Evolutionary conservation across 2,888 invertebrate genomes (phyloP).

Genomic region (Mesorhabditis belari): DNA sequence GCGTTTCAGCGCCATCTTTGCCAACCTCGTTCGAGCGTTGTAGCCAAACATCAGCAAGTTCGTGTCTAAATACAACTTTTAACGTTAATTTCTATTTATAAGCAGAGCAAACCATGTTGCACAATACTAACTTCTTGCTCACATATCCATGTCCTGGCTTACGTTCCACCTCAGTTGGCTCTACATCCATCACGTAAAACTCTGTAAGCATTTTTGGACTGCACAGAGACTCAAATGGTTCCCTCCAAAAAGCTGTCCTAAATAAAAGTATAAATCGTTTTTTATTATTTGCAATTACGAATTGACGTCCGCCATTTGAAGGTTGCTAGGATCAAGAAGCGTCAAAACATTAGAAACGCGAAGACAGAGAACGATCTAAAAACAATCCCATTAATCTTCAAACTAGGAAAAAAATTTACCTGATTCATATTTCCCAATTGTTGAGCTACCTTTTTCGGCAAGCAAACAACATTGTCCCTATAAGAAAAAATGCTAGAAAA

Average conservation of each 20-base stretch:
- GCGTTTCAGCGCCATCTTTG: conserved; percentile 67
- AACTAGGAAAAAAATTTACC: conserved; percentile 3
- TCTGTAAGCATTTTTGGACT: conserved; percentile 83
- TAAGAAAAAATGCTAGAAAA: neutral
- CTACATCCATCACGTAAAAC: conserved; percentile 89
- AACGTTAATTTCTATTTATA: conserved; percentile 58
- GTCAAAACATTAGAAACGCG: conserved; percentile 83
- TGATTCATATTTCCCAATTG: conserved; percentile 39
- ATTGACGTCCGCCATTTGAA: conserved; percentile 48
- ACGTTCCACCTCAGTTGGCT: conserved; percentile 62
- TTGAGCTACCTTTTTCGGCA: conserved; percentile 47
- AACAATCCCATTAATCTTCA: conserved; percentile 54
- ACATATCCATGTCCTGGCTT: conserved; percentile 77
- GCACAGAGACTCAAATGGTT: conserved; percentile 78
- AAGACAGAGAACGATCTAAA: conserved; percentile 77
- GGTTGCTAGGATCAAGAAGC: conserved; percentile 75
- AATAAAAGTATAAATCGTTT: conserved; percentile 7
- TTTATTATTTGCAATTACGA: conserved; percentile 8
- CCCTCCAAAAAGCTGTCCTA: conserved; percentile 71
- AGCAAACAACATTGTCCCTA: conserved; percentile 43
- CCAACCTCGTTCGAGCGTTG: conserved; percentile 66
- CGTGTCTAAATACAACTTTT: conserved; percentile 60
- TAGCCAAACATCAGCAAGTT: conserved; percentile 86
- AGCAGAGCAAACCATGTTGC: conserved; percentile 68
- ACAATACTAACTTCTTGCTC: conserved; percentile 63